Percentiles rank a stretch among this genome's conserved stretches.
phyloP scores from a whole-genome alignment of 2,797 vertebrate species.

The Lacerta viridis region DNA sequence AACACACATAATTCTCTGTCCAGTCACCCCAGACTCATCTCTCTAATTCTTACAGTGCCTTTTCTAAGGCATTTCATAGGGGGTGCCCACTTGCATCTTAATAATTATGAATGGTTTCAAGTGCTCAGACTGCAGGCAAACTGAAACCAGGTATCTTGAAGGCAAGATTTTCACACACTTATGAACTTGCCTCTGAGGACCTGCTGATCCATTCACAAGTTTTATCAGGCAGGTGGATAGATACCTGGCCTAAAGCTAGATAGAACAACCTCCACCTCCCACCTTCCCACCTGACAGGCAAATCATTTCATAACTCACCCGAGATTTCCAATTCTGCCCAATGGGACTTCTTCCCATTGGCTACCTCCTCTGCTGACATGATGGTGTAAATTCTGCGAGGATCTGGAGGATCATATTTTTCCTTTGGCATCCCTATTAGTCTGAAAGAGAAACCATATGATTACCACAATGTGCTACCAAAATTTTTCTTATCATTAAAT shows the following conservation, averaged over 20 bases:
- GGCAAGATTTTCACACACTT: not conserved
- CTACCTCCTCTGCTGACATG: slow-evolving; percentile 98
- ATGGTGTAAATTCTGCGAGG: slow-evolving; percentile 98
- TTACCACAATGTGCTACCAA: slow-evolving; percentile 11
- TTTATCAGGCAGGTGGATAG: not conserved
- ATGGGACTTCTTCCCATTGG: slow-evolving; percentile 96
- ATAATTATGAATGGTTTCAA: not conserved
- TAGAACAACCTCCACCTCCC: not conserved
- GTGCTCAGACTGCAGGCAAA: not conserved
- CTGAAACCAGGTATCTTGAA: not conserved
- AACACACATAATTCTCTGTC: too few species aligned
- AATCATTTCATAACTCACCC: slow-evolving; percentile 79
- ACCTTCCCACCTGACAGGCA: not conserved
- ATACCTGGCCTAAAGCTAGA: not conserved
- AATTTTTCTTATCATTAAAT: not conserved
- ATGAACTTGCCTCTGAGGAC: not conserved
- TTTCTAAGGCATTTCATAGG: not conserved
- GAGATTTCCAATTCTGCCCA: slow-evolving; percentile 97
- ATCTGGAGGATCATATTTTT: slow-evolving; percentile 99
- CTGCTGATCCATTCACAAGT: not conserved
- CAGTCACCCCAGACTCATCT: too few species aligned
- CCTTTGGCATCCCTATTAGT: slow-evolving; percentile 99
- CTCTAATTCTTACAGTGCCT: not conserved
- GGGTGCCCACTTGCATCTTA: too few species aligned
- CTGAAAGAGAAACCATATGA: slow-evolving; percentile 76